A percentile compares a stretch with the other conserved stretches of the same genome.
These are phyloP conservation scores for Penaeus japonicus DNA, from an alignment of 1,140 invertebrate species.

Conservation along the genomic window DNA sequence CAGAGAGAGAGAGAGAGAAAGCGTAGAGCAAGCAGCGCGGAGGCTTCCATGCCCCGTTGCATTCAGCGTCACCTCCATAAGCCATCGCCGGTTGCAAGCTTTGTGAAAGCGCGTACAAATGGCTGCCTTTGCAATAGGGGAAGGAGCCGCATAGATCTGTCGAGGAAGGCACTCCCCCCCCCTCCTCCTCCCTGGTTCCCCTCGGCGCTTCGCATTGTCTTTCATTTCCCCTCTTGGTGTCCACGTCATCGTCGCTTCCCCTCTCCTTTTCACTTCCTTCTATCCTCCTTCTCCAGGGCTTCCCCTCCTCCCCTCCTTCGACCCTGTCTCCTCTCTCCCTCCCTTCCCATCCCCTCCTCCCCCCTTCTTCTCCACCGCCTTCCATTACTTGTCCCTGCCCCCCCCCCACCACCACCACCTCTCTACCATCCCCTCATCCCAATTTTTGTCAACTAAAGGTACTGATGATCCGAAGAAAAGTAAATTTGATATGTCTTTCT, in stretches of 20 bases:
- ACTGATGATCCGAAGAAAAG: too few species aligned
- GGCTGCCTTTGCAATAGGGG: too few species aligned
- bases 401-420: not conserved
- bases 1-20: too few species aligned
- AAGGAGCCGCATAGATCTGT: not conserved
- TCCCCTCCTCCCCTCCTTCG: not conserved
- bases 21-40: too few species aligned
- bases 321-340: not conserved
- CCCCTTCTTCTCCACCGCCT: not conserved
- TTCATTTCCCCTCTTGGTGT: not conserved
- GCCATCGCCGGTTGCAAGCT: too few species aligned
- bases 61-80: too few species aligned
- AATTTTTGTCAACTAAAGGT: too few species aligned
- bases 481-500: too few species aligned
- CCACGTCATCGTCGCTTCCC: not conserved
- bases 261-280: not conserved
- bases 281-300: too few species aligned
- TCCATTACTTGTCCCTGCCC: not conserved
- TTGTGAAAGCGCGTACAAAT: too few species aligned
- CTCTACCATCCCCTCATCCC: not conserved
- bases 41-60: too few species aligned
- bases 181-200: not conserved
- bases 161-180: not conserved
- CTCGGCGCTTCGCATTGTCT: not conserved
- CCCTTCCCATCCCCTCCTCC: not conserved